Evolutionary conservation across 2,888 invertebrate genomes (phyloP).

Genomic region (Ectropis crepuscularia): DNA sequence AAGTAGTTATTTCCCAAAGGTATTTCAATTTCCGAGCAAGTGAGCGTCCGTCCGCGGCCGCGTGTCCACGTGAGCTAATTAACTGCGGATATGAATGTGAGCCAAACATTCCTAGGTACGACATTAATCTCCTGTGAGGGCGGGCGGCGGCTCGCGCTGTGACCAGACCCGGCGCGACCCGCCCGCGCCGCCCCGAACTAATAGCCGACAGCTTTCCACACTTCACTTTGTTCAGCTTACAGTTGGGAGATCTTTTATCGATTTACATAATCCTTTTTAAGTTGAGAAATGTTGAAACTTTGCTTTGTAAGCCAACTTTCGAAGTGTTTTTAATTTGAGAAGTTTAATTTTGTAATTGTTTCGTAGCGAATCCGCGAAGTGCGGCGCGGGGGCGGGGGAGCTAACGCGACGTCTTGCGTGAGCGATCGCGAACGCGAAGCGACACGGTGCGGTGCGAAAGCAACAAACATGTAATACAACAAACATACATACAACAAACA

Average conservation of each 20-base stretch:
- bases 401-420: no score
- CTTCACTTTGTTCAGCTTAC: constrained; percentile 17
- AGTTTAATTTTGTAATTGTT: no score
- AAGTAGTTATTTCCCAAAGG: no score
- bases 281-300: background rate
- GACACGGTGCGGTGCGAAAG: no score
- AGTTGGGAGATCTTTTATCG: constrained; percentile 19
- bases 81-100: constrained; percentile 19
- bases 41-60: no score
- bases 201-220: constrained; percentile 22
- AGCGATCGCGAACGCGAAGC: no score
- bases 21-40: no score
- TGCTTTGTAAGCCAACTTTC: background rate
- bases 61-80: no score
- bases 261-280: constrained; percentile 17
- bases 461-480: no score
- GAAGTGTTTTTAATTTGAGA: constrained; percentile 1
- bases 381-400: no score
- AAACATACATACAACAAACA: no score
- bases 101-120: constrained; percentile 28
- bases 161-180: constrained; percentile 1
- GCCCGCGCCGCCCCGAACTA: constrained; percentile 17
- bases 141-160: constrained; percentile 28
- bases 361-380: no score
- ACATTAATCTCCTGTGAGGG: constrained; percentile 25